phyloP scores from a whole-genome alignment of 2,113 vertebrate genomes.

The Microcebus tavaratra region DNA sequence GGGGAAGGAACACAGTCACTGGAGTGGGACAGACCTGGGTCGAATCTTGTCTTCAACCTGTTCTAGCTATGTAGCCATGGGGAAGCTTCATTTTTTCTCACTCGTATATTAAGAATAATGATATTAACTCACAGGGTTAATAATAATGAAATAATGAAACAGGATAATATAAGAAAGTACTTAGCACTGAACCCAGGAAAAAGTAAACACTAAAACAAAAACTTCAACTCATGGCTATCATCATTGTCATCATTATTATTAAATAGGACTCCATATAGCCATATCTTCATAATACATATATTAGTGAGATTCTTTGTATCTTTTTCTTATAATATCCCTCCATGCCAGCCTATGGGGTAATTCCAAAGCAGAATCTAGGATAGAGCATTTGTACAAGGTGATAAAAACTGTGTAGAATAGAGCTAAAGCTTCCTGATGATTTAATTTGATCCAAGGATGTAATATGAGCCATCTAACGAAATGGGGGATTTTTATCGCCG shows the following conservation, averaged over 20 bases:
- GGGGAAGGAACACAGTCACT: not conserved
- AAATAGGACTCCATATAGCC: not conserved
- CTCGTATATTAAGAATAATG: not conserved
- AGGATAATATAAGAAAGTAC: not conserved
- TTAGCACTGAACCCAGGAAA: constrained; percentile 17
- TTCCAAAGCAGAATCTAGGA: not conserved
- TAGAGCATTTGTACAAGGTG: not conserved
- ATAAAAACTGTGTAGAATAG: not conserved
- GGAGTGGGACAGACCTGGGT: not conserved
- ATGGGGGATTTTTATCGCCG: not conserved
- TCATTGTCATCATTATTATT: not conserved
- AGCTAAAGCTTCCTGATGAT: not conserved
- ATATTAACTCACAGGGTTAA: not conserved
- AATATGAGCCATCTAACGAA: not conserved
- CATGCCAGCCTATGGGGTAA: not conserved
- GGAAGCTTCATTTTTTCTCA: constrained; percentile 14
- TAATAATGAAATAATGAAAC: not conserved
- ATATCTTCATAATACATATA: not conserved
- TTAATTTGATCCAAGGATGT: not conserved
- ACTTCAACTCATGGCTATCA: not conserved
- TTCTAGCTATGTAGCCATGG: not conserved
- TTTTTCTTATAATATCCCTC: not conserved
- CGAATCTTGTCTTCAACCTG: not conserved
- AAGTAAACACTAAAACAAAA: constrained; percentile 16
- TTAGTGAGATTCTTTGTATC: not conserved